These are phyloP conservation scores for Ammospiza caudacuta DNA, from an alignment of 2,113 vertebrate species.

Conservation along the genomic window DNA sequence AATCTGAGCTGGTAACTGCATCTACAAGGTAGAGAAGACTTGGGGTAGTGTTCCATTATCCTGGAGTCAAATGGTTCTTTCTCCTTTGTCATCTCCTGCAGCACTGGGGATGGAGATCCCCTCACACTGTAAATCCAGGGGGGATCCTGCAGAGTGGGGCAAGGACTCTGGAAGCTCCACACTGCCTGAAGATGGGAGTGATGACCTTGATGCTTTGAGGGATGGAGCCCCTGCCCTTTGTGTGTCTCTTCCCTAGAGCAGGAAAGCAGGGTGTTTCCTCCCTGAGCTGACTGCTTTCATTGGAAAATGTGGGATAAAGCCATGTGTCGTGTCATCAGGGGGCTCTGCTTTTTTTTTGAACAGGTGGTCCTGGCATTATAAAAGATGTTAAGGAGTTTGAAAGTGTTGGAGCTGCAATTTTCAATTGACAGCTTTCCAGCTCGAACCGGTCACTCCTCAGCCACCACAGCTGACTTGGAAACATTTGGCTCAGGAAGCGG, in stretches of 20 bases:
- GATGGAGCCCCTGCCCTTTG: not conserved
- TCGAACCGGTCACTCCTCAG: slow-evolving; percentile 57
- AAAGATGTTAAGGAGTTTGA: slow-evolving; percentile 23
- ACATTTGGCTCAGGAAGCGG: slow-evolving; percentile 64
- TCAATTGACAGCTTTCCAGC: slow-evolving; percentile 16
- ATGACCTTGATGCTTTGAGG: not conserved
- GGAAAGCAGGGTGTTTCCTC: not conserved
- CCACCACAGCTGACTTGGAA: slow-evolving; percentile 26
- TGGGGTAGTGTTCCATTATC: slow-evolving; percentile 10
- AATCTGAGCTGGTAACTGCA: not conserved
- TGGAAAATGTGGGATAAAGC: not conserved
- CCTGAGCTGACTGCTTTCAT: not conserved
- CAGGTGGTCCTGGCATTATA: slow-evolving; percentile 34
- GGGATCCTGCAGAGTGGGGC: not conserved
- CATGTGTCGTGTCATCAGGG: accelerated
- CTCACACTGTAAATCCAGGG: not conserved
- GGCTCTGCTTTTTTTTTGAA: not conserved
- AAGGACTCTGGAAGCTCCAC: not conserved
- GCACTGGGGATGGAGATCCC: not conserved
- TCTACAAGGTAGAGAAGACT: slow-evolving; percentile 7
- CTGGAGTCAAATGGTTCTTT: not conserved
- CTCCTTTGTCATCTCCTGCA: not conserved
- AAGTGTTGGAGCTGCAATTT: slow-evolving; percentile 16
- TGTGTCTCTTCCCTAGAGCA: not conserved
- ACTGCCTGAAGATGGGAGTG: not conserved